Evolutionary conservation across 2,797 vertebrate genomes (phyloP).

Genomic region (Tinamus major): DNA sequence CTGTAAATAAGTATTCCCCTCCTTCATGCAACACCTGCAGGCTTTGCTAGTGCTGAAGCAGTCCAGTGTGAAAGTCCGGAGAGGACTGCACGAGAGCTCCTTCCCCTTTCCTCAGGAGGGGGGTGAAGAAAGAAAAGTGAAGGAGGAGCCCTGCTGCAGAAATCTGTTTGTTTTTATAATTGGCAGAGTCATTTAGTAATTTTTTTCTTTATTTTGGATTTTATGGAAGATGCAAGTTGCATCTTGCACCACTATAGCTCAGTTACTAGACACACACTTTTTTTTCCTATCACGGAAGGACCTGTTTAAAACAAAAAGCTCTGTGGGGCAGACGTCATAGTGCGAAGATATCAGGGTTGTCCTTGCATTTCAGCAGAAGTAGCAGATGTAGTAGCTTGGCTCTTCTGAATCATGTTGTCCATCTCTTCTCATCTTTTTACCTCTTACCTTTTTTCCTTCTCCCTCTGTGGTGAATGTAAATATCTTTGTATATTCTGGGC

Average conservation of each 20-base stretch:
- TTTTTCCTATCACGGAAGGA: not conserved
- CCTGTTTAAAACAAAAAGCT: not conserved
- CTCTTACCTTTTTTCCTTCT: not conserved
- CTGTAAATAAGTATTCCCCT: not conserved
- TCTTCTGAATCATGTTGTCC: not conserved
- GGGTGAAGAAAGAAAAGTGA: not conserved
- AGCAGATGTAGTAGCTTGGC: not conserved
- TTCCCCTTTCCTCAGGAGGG: not conserved
- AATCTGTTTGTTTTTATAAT: not conserved
- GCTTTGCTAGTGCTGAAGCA: not conserved
- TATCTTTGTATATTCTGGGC: not conserved
- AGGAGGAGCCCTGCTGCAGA: not conserved
- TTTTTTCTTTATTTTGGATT: not conserved
- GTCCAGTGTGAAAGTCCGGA: not conserved
- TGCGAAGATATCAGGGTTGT: not conserved
- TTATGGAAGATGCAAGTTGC: not conserved
- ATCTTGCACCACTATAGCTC: not conserved
- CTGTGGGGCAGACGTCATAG: not conserved
- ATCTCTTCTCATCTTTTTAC: not conserved
- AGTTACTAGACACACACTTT: fast-evolving
- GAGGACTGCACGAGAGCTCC: not conserved
- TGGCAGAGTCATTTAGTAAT: not conserved
- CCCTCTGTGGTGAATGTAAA: not conserved
- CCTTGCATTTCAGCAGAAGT: not conserved
- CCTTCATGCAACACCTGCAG: not conserved